Evolutionary conservation across 2,888 invertebrate species (phyloP), one percentile per base, ranked within the genome.

Genomic region (Dasypolia templi): DNA sequence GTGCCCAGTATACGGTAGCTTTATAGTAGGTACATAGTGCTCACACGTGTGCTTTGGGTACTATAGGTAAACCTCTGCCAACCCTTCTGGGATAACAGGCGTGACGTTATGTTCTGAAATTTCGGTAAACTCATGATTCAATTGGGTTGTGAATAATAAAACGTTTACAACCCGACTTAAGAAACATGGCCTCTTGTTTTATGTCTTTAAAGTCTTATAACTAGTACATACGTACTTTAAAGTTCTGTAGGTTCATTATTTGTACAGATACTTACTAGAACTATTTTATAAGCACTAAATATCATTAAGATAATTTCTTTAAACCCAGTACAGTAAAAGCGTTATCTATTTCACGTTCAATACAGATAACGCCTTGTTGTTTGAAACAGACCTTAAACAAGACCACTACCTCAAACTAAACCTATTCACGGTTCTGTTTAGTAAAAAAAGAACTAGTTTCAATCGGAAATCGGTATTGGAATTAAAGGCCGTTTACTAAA

Each of bases 401-500:
- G 29, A 32, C 14, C 39, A 14, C 32, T 66, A 53, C 39, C 39
- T 12, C 46, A 17, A 69, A 56, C 26, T 22, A 55, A 66, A 58
- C 32, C 53, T 46, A 44, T 65, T 46, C 29, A 51, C 14, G 4
- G 55, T 49, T 75, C 29, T 44, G 42, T 56, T 44, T 39, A 51
- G 32, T n/a, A n/a, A 42, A 46, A 49, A 75, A 51, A 19, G n/a
- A 5, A 61, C 19, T 32, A 64, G 14, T 59, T 62, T 39, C 17
- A 66, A 70, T 75, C 35, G 49, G 14, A 69, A 75, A 86, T 83
- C 75, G 61, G 83, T 79, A 68, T 44, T 55, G 19, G n/a, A 55
- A 71, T n/a, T 82, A 77, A 81, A 69, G 56, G 53, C 58, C 32
- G 51, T 58, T 42, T 49, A n/a, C n/a, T n/a, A 53, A 64, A 67